Conservation (phyloP, 2,888 invertebrate genomes). For the Rotaria macrura region DNA sequence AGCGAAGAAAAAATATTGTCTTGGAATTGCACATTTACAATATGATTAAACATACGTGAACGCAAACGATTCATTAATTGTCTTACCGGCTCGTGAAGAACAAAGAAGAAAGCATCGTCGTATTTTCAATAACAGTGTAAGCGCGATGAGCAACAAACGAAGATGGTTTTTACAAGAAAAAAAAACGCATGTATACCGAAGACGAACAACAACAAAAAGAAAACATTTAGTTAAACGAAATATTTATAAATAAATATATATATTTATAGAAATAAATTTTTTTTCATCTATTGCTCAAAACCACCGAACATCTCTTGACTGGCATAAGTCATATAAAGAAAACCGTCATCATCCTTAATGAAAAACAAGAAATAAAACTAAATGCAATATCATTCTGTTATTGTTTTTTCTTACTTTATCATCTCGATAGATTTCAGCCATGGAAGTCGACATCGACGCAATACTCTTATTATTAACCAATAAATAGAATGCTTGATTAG, state of each 20-base stretch:
- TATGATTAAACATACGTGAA: background rate
- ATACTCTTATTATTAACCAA: conserved; percentile 71
- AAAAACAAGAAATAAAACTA: background rate
- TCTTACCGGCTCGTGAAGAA: background rate
- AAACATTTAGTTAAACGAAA: background rate
- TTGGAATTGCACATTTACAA: background rate
- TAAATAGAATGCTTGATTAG: conserved; percentile 67
- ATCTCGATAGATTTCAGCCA: conserved; percentile 66
- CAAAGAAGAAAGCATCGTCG: background rate
- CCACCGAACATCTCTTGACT: conserved; percentile 25
- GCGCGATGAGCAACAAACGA: background rate
- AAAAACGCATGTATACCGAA: background rate
- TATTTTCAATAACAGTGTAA: background rate
- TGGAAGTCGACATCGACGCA: conserved; percentile 67
- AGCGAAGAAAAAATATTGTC: background rate
- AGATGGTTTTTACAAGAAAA: background rate
- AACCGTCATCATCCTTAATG: conserved; percentile 58
- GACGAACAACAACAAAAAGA: background rate
- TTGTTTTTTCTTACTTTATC: conserved; percentile 48
- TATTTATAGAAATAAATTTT: background rate
- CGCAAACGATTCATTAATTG: background rate
- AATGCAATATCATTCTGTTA: too few species aligned
- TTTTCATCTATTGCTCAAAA: background rate
- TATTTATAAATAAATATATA: background rate
- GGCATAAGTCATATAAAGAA: conserved; percentile 75